Evolutionary conservation across 2,888 invertebrate species (phyloP), one percentile per base, ranked within the genome.

Genomic region (Lucinisca nassula): DNA sequence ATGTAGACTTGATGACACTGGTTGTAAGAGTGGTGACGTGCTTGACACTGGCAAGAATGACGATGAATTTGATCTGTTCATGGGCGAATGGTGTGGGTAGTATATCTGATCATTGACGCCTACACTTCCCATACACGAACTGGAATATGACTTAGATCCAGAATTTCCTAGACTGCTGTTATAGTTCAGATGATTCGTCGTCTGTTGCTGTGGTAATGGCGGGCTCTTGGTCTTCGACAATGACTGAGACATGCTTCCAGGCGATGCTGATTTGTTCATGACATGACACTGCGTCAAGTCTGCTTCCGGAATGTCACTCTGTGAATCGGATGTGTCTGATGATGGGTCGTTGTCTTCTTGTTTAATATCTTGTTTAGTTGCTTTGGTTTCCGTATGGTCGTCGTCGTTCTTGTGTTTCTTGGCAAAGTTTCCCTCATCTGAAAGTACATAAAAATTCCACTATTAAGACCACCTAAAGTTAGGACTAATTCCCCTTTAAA

Each of bases 41-140:
- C 91, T 88, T 6, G 94, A 90, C 14, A 93, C 94, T 17, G 94
- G 94, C 74, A 94, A 88, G 84, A 94, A 94, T 74, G 92, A 91
- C 75, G 91, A 87, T 58, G 91, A 85, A 51, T 90, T 91, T 67
- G 88, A 85, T 77, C 93, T 82, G 82, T 93, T 87, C 37, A 93
- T 87, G 27, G 93, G 87, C 21, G 94, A 91, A 82, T 95, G 95
- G 82, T 95, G 95, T 3, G 95, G 94, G 82, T 95, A 95, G 86
- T 95, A 95, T 38, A 93, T 88, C 83, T 95, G 94, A 17, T 93
- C 93, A 24, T 45, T 74, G 12, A 83, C 81, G 10, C 86, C 89
- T 45, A 27, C 74, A n/a, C 90, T 88, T 0, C 90, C 92, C 88
- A 93, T 92, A 81, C 94, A 92, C 4, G 92, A 89, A 32, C 91